Evolutionary conservation across 2,888 invertebrate species (phyloP).

Genomic region (Drosophila meridiana): DNA sequence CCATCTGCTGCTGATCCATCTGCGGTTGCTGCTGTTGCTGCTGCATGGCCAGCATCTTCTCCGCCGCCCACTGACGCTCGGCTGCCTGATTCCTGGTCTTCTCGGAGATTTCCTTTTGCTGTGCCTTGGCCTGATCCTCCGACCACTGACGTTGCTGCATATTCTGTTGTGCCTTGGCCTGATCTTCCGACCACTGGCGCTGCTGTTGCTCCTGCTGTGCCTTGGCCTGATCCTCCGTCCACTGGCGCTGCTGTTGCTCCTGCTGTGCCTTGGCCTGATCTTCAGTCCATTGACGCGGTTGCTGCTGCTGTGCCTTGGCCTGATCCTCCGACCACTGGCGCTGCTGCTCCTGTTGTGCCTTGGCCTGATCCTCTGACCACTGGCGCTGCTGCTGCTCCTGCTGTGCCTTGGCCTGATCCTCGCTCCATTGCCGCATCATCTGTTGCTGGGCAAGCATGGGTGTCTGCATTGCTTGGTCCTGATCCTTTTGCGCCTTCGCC

Average conservation of each 20-base stretch:
- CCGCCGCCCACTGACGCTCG: conserved; percentile 38
- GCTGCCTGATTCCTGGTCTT: conserved; percentile 11
- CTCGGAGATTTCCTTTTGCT: not conserved
- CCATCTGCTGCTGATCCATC: conserved; percentile 18
- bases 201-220: conserved; percentile 13
- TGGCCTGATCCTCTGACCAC: conserved; percentile 1
- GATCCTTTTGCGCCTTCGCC: conserved; percentile 12
- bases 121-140: conserved; percentile 12
- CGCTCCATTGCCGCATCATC: not conserved
- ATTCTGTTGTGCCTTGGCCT: conserved; percentile 11
- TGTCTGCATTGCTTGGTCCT: not conserved
- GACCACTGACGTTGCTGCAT: conserved; percentile 11
- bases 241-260: conserved; percentile 20
- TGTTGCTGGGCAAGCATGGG: not conserved
- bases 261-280: conserved; percentile 24
- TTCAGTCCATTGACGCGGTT: conserved; percentile 5
- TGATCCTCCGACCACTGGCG: not conserved
- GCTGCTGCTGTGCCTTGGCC: conserved; percentile 13
- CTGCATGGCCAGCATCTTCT: conserved; percentile 33
- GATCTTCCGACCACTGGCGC: not conserved
- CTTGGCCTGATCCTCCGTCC: conserved; percentile 1
- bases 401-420: conserved; percentile 19
- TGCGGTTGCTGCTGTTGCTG: conserved; percentile 11
- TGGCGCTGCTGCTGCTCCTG: conserved; percentile 19
- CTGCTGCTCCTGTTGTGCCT: conserved; percentile 12